Percentiles rank a stretch among this genome's conserved stretches.
Conservation (phyloP, 2,797 vertebrate genomes). For the Prionace glauca region DNA sequence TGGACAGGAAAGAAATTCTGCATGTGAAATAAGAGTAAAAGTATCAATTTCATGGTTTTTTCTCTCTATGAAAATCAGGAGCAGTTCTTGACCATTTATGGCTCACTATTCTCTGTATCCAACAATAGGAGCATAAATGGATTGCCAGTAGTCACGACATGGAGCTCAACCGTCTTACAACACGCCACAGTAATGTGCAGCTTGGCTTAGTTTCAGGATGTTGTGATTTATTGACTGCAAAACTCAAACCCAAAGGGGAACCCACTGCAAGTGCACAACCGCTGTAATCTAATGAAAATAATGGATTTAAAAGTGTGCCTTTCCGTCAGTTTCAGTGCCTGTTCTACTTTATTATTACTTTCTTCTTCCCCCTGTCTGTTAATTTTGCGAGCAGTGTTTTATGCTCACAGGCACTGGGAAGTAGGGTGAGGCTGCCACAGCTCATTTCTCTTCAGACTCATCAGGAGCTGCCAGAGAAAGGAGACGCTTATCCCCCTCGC, state of each 20-base stretch:
- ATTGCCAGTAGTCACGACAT: background rate
- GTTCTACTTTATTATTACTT: background rate
- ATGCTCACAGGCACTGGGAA: background rate
- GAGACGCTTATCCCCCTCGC: background rate
- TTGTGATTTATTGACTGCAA: conserved; percentile 23
- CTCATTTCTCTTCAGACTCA: background rate
- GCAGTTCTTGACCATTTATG: background rate
- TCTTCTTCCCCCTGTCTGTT: background rate
- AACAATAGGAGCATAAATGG: background rate
- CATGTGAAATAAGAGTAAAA: background rate
- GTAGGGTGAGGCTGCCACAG: background rate
- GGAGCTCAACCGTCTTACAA: background rate
- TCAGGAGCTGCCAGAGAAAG: background rate
- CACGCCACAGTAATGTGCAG: background rate
- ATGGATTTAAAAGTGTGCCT: background rate
- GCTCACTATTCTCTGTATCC: background rate
- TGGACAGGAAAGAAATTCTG: background rate
- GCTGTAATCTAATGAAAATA: background rate
- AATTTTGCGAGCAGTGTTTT: background rate
- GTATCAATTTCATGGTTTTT: background rate
- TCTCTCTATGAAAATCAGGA: background rate
- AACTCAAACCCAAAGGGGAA: background rate
- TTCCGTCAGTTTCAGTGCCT: background rate
- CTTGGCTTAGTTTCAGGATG: background rate
- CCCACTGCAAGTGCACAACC: background rate